Evolutionary conservation across 2,113 vertebrate species (phyloP).

Genomic region (Dasyurus viverrinus): DNA sequence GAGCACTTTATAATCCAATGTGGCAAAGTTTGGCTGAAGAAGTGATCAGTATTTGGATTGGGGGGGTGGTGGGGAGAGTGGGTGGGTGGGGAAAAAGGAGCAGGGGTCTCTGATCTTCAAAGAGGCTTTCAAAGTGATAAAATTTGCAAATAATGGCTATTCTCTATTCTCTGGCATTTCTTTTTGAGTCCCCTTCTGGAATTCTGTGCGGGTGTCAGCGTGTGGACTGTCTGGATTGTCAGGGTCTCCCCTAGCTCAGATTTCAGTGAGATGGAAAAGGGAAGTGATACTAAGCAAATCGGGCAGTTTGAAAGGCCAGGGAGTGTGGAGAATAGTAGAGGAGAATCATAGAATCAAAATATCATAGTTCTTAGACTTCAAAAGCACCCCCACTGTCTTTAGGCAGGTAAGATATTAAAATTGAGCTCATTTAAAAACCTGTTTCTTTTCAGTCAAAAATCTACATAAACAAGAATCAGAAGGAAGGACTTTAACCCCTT

Average conservation of each 20-base stretch:
- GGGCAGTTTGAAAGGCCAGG: neutral
- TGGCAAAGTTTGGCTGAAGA: neutral
- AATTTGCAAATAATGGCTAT: neutral
- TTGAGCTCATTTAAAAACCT: neutral
- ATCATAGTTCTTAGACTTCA: neutral
- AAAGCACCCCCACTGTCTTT: neutral
- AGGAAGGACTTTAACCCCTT: slow-evolving; percentile 27
- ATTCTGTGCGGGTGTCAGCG: neutral
- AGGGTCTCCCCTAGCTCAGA: neutral
- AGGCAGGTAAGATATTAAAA: slow-evolving; percentile 2
- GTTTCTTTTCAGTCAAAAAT: neutral
- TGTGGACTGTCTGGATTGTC: neutral
- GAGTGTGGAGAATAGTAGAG: neutral
- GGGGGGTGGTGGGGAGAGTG: neutral
- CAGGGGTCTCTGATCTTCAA: neutral
- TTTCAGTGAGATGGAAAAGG: neutral
- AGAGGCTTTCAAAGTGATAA: neutral
- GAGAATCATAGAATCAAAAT: neutral
- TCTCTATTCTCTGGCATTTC: neutral
- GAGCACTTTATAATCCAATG: neutral
- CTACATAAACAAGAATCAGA: slow-evolving; percentile 15
- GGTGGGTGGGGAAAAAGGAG: neutral
- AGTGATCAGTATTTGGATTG: neutral
- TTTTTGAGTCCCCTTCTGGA: neutral
- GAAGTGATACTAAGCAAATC: neutral